Base-by-base conservation (phyloP, 2,113 vertebrate genomes). In the Chaetura pelagica region DNA sequence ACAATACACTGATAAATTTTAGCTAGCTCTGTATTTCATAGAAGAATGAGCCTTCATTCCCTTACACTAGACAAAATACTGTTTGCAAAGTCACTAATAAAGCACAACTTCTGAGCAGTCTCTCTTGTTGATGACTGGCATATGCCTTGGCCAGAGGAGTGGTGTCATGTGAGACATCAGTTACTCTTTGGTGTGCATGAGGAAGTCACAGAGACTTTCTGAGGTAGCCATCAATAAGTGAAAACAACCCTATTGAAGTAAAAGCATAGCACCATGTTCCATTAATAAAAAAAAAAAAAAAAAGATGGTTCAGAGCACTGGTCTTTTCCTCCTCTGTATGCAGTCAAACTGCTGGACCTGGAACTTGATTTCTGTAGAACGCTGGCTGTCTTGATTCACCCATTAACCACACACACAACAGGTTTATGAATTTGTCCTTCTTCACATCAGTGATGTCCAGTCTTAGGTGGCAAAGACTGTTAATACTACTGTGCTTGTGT, bases 161-260 rank as follows among this genome's bases (percentile, higher is more conserved):
- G 72, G 32, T 38, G 46, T 5, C 40, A 71, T 1, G 10, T 4
- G 2, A 93, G 52, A 35, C 19, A 4, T 19, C 62, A 40, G n/a
- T 78, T 81, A 79, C 67, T 87, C 59, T 86, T 79, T 3, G 22
- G 38, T 67, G 76, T 90, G 73, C 88, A 40, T 90, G 81, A 93
- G 91, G 89, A 85, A 71, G 90, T 78, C 42, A 21, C 61, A 54
- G 96, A 93, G 92, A 96, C 91, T 93, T 95, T 93, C 98, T 96
- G 98, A 99, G 98, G 98, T 99, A 99, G 98, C 98, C 98, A 67
- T 84, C 97, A 98, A 96, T 64, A 96, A 97, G 81, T 95, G 84
- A 35, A 76, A 95, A 76, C 86, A 52, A n/a, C 0, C 17, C 19
- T 58, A 80, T 23, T 80, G 74, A 91, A 92, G 63, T 49, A 85